A percentile compares a stretch with the other conserved stretches of the same genome.
Conservation (phyloP, 1,140 invertebrate species). For the Bradynema listronoti region DNA sequence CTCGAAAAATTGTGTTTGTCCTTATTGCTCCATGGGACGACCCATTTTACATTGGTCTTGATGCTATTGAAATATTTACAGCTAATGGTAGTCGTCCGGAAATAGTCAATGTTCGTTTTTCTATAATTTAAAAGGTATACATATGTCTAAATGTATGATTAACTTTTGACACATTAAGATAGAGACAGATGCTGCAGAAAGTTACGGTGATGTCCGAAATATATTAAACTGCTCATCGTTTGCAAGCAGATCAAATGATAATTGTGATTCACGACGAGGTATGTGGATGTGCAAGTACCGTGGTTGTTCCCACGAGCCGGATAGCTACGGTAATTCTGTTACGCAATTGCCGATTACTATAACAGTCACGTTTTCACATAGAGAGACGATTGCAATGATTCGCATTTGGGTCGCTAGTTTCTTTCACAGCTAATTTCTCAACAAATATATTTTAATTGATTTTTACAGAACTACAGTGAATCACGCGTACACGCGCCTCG, state of each 20-base stretch:
- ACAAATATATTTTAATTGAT: neutral
- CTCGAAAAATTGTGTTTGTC: conserved; percentile 51
- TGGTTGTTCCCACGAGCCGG: conserved; percentile 1
- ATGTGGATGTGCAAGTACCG: conserved; percentile 42
- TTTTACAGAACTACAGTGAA: conserved; percentile 36
- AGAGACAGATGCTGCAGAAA: conserved; percentile 26
- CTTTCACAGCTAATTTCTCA: neutral
- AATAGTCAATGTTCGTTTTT: conserved; percentile 36
- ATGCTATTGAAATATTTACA: conserved; percentile 73
- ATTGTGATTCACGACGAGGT: conserved; percentile 12
- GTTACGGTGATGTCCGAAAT: conserved; percentile 31
- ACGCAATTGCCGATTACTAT: conserved; percentile 26
- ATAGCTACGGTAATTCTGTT: neutral
- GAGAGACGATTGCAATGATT: conserved; percentile 39
- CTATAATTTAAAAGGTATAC: neutral
- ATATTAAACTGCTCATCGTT: conserved; percentile 23
- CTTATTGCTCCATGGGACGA: conserved; percentile 76
- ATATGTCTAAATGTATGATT: conserved; percentile 2
- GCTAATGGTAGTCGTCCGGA: conserved; percentile 63
- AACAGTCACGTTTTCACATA: conserved; percentile 3
- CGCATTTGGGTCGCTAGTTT: conserved; percentile 33
- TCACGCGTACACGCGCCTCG: conserved; percentile 39
- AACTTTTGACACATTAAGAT: conserved; percentile 19
- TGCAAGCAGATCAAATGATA: neutral
- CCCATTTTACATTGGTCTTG: conserved; percentile 71